Evolutionary conservation across 2,888 invertebrate species (phyloP).

Genomic region (Diloba caeruleocephala): DNA sequence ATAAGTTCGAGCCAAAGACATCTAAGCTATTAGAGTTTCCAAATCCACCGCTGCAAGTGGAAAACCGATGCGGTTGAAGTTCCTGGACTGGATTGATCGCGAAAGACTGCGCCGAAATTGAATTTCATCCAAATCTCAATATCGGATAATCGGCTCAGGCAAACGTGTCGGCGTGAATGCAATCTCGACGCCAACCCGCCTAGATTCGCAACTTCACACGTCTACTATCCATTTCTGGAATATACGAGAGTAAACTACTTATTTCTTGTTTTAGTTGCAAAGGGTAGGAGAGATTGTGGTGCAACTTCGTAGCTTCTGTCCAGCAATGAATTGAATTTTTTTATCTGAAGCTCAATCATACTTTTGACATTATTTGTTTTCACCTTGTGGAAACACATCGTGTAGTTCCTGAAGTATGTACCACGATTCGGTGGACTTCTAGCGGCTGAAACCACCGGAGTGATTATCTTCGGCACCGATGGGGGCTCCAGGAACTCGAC

Average conservation of each 20-base stretch:
- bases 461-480: no score
- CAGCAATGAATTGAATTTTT: no score
- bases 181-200: slow-evolving; percentile 60
- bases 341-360: no score
- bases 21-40: slow-evolving; percentile 22
- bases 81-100: slow-evolving; percentile 57
- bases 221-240: slow-evolving; percentile 20
- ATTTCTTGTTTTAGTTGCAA: background rate
- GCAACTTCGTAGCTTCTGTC: no score
- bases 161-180: slow-evolving; percentile 66
- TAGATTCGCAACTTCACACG: slow-evolving; percentile 50
- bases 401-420: no score
- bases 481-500: no score
- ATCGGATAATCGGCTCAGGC: slow-evolving; percentile 78
- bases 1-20: slow-evolving; percentile 30
- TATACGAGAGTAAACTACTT: slow-evolving; percentile 1
- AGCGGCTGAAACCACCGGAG: no score
- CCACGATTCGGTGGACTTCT: no score
- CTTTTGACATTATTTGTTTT: no score
- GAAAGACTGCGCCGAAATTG: slow-evolving; percentile 74
- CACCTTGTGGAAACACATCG: no score
- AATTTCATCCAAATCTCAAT: slow-evolving; percentile 76
- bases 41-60: slow-evolving; percentile 33
- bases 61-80: slow-evolving; percentile 32
- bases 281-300: no score